Evolutionary conservation across 2,888 invertebrate species (phyloP).

Genomic region (Pseudococcus viburni): DNA sequence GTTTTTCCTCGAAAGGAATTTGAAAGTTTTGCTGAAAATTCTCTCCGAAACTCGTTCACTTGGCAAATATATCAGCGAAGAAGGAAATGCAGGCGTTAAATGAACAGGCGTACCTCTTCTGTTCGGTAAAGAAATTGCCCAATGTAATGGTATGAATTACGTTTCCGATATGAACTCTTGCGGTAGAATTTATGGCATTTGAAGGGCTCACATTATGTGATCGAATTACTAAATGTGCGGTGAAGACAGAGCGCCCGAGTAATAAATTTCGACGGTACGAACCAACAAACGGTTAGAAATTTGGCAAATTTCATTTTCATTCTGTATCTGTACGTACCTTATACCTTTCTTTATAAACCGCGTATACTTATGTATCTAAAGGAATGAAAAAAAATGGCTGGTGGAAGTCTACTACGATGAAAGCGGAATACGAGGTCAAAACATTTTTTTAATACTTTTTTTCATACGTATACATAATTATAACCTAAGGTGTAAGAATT

Average conservation of each 20-base stretch:
- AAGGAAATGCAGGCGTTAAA: no score
- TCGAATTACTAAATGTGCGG: neutral
- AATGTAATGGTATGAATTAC: neutral
- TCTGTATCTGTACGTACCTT: neutral
- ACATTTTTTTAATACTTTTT: neutral
- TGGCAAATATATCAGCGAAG: no score
- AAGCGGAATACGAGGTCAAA: neutral
- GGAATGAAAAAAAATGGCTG: no score
- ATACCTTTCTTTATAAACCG: no score
- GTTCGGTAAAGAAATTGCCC: no score
- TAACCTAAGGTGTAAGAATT: neutral
- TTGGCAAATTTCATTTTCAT: neutral
- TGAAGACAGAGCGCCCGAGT: neutral
- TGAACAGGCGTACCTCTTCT: no score
- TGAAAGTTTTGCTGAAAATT: no score
- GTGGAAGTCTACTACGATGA: neutral
- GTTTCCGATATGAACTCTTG: neutral
- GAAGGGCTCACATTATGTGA: neutral
- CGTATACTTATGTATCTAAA: no score
- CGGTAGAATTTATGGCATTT: neutral
- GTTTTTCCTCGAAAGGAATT: no score
- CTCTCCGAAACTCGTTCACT: no score
- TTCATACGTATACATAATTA: neutral
- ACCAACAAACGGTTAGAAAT: neutral
- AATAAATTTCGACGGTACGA: neutral